phyloP scores from a whole-genome alignment of 2,888 invertebrate genomes.

The Apantesis nais region DNA sequence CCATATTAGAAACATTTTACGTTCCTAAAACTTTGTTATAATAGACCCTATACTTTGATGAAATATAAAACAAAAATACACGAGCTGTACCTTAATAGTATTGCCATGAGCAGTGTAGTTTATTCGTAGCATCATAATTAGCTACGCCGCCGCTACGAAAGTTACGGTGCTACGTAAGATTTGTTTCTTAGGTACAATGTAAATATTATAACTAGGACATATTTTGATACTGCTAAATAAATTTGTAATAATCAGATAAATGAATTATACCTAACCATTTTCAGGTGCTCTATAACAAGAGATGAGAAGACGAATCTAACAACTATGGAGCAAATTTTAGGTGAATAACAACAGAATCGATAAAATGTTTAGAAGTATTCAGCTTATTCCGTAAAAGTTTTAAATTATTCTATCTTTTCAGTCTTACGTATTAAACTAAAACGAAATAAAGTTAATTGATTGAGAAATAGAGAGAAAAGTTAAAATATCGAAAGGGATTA shows the following conservation, averaged over 20 bases:
- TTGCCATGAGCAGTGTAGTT: neutral
- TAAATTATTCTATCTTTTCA: too few relatives aligned
- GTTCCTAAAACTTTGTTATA: neutral
- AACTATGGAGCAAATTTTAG: neutral
- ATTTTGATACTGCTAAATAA: neutral
- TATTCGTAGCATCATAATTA: neutral
- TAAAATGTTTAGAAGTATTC: too few relatives aligned
- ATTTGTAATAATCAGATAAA: neutral
- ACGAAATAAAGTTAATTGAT: neutral
- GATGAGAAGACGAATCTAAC: neutral
- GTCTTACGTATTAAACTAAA: neutral
- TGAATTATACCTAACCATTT: neutral
- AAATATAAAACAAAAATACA: neutral
- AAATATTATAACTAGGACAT: neutral
- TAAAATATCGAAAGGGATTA: neutral
- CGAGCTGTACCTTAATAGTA: neutral
- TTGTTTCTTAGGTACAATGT: neutral
- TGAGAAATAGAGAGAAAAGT: neutral
- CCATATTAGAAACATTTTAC: neutral
- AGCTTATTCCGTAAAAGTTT: too few relatives aligned
- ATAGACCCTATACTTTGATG: neutral
- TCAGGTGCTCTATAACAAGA: neutral
- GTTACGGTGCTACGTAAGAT: neutral
- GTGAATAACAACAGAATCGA: neutral
- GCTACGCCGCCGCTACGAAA: neutral